Evolutionary conservation across 1,140 invertebrate species (phyloP).

Genomic region (Drosophila willistoni): DNA sequence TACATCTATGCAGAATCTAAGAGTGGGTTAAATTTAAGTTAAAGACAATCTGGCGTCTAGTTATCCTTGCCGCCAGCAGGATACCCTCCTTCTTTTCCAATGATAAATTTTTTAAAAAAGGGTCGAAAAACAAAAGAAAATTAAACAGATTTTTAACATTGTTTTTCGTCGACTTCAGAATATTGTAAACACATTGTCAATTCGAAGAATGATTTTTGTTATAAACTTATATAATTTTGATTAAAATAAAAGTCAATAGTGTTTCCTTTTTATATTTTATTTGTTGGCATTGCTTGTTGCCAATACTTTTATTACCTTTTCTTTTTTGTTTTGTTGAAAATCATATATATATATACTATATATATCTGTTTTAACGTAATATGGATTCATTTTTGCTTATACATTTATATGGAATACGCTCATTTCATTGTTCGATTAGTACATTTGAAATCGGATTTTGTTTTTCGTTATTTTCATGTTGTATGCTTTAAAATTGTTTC

Average conservation of each 20-base stretch:
- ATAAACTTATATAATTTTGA: too few relatives aligned
- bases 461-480: background rate
- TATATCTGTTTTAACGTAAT: conserved; percentile 7
- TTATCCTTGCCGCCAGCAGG: too few relatives aligned
- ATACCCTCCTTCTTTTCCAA: too few relatives aligned
- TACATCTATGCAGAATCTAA: too few relatives aligned
- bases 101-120: too few relatives aligned
- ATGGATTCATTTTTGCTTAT: conserved; percentile 14
- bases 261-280: conserved; percentile 16
- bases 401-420: conserved; percentile 15
- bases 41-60: too few relatives aligned
- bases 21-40: too few relatives aligned
- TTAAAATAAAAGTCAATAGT: background rate
- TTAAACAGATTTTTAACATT: too few relatives aligned
- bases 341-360: background rate
- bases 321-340: conserved; percentile 4
- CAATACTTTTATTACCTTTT: conserved; percentile 9
- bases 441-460: background rate
- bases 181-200: too few relatives aligned
- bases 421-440: conserved; percentile 8
- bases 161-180: too few relatives aligned
- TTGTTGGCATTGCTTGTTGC: conserved; percentile 9
- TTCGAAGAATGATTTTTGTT: too few relatives aligned
- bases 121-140: too few relatives aligned
- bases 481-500: conserved; percentile 61